Evolutionary conservation across 2,797 vertebrate genomes (phyloP), one percentile per base, ranked within the genome.

Genomic region (Nyctibius grandis): DNA sequence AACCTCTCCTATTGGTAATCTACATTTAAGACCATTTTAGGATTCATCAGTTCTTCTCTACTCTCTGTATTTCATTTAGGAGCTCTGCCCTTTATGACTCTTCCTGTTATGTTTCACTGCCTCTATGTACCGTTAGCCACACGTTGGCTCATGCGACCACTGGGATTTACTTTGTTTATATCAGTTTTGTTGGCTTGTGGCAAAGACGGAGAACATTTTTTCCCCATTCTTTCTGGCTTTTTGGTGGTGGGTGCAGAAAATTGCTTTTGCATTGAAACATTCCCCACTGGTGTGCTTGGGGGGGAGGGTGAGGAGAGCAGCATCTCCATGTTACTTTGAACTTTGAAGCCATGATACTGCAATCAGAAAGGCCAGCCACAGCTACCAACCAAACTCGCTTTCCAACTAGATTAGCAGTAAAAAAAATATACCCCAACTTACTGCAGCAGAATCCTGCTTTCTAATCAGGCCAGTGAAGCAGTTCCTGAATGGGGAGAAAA

Each of bases 341-440:
- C 50, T 91, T 68, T 67, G 85, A 96, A 97, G 93, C 95, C 94
- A 96, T 93, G 85, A 74, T 38, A 42, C 67, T 63, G 36, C 54
- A 36, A 64, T 82, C 40, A 68, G 93, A 92, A 85, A 89, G 85
- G 61, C 75, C 84, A 88, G 73, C 88, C 92, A 77, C 82, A 95
- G 93, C 91, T 88, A 75, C 69, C 79, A 80, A 91, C 92, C 84
- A 93, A 94, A 88, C 81, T 87, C 0, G 0, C 63, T 91, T 85
- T 87, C 77, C 80, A 82, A 31, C 36, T 60, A 89, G 70, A 82
- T 67, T 21, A 87, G 68, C 81, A 44, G 68, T 61, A 13, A 67
- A 67, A 70, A 68, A 80, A 68, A 18, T 4, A 33, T 25, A 70
- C 59, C 82, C 73, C 54, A 28, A 20, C 13, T 48, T 91, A 88